Base-by-base conservation (phyloP, 2,888 invertebrate species). In the Epistrophe eligans region DNA sequence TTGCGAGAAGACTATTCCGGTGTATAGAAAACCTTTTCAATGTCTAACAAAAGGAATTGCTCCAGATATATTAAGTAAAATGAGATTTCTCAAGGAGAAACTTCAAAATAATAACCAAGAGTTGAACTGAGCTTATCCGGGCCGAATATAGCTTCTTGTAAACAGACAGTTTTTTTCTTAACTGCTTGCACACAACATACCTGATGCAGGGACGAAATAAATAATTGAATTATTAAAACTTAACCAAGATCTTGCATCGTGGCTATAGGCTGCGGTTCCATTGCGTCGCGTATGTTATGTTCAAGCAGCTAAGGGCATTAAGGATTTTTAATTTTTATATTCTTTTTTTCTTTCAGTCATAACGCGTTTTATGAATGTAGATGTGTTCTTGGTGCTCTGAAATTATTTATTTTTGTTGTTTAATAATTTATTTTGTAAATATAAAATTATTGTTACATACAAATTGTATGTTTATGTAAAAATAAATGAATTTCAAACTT, bases 11-110 rank as follows among this genome's bases (percentile, higher is more conserved):
- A 45, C 35, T 0, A 67, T 45, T 2, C 48, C 58, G 6, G 3
- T 57, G 11, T 67, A 79, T 55, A 71, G 60, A 50, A 79, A 72
- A 9, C 87, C 87, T 28, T 76, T 72, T 55, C 83, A 83, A 66
- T 83, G 87, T 38, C 66, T 87, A 2, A 72, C 79, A 1, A 79
- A 79, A 8, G 71, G 43, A 10, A 83, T 87, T n/a, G 11, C 66
- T 11, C 13, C 40, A 11, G 15, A 62, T 10, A 45, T 87, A 15
- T 38, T 87, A 6, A 76, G 10, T 60, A 79, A 67, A 66, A 79
- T 87, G 71, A 62, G 35, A 13, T 28, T 52, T 0, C 45, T 79
- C 6, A 87, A 83, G 32, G 67, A 79, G 17, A 67, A 66, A 48
- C 66, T 87, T 8, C 74, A 19, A 43, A 45, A 58, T 4, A 73